Base-by-base conservation (phyloP, 2,113 vertebrate species). In the Campylorhamphus procurvoides region DNA sequence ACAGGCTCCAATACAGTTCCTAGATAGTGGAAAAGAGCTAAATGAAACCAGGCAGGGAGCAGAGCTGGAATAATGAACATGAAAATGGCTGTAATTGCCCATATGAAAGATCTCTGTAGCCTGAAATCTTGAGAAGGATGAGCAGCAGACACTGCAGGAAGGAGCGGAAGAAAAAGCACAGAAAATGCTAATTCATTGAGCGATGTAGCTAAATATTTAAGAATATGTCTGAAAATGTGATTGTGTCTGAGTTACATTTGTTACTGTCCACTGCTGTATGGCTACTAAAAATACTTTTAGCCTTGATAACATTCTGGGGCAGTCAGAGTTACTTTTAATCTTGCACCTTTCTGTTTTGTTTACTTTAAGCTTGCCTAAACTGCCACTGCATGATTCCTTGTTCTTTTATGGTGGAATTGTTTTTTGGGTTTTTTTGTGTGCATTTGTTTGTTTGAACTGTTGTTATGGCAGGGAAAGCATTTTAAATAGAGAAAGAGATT, bases 1-100 rank as follows among this genome's bases (percentile, higher is more conserved):
- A 87, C 35, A 40, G 56, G 66, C 47, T 82, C 33, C 49, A 87
- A 14, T 31, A 52, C 42, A 75, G 28, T 37, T 89, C 56, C 16
- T 63, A 75, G 72, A 37, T 46, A 79, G 60, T 76, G 33, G 80
- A 91, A 95, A 94, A 96, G 27, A 87, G 19, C 58, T 82, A 75
- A 87, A 91, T 46, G n/a, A 92, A 91, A 87, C 13, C 50, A 69
- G 49, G 53, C 82, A 93, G 82, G 82, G 44, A 91, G 67, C 29
- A 89, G 44, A 95, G 35, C 35, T 72, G 52, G 39, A 89, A 81
- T 87, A 89, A 84, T 20, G 82, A 73, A 85, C 53, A 60, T 62
- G 44, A 85, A 91, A 91, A 87, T 37, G 31, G 13, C 49, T 90
- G 19, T 60, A 94, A 96, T 68, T 68, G 53, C 33, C 78, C 66